Base-by-base conservation (phyloP, 2,113 vertebrate genomes). In the Psophia crepitans region DNA sequence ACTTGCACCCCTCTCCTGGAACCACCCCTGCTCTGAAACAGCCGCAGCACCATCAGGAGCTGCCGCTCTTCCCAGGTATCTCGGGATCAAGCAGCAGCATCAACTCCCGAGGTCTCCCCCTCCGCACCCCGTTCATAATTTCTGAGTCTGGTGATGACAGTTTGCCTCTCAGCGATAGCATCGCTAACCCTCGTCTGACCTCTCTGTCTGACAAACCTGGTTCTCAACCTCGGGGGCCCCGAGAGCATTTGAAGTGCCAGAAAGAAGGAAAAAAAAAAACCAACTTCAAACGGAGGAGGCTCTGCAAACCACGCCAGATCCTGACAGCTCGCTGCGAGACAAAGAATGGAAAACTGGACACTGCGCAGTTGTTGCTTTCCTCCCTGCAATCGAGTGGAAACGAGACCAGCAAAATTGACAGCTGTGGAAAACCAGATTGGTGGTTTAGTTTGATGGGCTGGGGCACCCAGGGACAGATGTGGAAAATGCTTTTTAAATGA, bases 351-450 rank as follows among this genome's bases (percentile, higher is more conserved):
- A 97, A 95, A 28, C 82, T 89, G 96, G 96, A 95, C 94, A 64
- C 60, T 49, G 84, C 2, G 0, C 79, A 70, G 87, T 92, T 90
- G 83, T 35, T 94, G 51, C 93, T 78, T 73, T 43, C 93, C 84
- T 96, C 95, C 89, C 85, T 95, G 49, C 82, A 88, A 91, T 70
- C 68, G 15, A 60, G 87, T 77, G 96, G 96, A 93, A 96, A 93
- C 0, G 9, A 77, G 91, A 94, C 53, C 68, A 24, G 75, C 64
- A 95, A 94, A 94, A 91, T 87, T 97, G 89, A 96, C 92, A 93
- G 95, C 96, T 96, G 84, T 86, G 90, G 96, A 96, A 94, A 93
- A 89, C 19, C 80, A 95, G 93, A 96, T 51, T 96, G 95, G 96
- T 96, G 95, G 88, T 91, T 96, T 92, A 80, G 74, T 61, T n/a